A percentile compares a stretch with the other conserved stretches of the same genome.
These are phyloP conservation scores for Cotesia vestalis DNA, from an alignment of 1,140 invertebrate species.

Conservation along the genomic window DNA sequence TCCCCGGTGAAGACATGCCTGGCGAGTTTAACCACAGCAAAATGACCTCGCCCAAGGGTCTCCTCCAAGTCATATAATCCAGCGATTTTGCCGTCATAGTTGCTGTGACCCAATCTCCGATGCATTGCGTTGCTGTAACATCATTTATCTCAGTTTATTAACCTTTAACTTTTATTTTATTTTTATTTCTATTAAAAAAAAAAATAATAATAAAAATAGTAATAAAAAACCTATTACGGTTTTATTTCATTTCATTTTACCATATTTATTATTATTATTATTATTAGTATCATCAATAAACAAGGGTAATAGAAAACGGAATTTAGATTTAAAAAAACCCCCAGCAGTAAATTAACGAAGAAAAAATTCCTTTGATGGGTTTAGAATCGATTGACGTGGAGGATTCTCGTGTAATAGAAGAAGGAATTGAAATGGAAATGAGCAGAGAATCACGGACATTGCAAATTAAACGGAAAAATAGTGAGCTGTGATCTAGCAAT, in stretches of 20 bases:
- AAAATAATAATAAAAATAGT: no score
- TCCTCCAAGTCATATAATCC: constrained; percentile 96
- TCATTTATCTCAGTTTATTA: constrained; percentile 15
- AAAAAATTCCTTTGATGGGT: constrained; percentile 12
- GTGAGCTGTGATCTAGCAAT: neutral
- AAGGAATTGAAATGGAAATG: constrained; percentile 15
- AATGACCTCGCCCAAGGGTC: constrained; percentile 94
- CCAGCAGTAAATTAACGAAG: neutral
- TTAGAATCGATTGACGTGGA: constrained; percentile 1
- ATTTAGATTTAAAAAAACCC: neutral
- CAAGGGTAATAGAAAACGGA: neutral
- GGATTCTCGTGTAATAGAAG: constrained; percentile 1
- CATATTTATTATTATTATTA: no score
- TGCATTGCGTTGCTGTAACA: constrained; percentile 37
- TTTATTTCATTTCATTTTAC: neutral
- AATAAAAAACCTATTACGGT: no score
- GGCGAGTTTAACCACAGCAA: constrained; percentile 98
- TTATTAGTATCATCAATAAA: no score
- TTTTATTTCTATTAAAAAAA: neutral
- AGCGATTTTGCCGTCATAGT: constrained; percentile 91
- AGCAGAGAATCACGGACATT: constrained; percentile 9
- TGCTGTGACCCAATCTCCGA: constrained; percentile 44
- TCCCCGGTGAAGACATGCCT: constrained; percentile 99
- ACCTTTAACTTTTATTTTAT: neutral
- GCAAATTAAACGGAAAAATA: constrained; percentile 7